Base-by-base conservation (phyloP, 2,888 invertebrate genomes). In the Pomacea canaliculata region DNA sequence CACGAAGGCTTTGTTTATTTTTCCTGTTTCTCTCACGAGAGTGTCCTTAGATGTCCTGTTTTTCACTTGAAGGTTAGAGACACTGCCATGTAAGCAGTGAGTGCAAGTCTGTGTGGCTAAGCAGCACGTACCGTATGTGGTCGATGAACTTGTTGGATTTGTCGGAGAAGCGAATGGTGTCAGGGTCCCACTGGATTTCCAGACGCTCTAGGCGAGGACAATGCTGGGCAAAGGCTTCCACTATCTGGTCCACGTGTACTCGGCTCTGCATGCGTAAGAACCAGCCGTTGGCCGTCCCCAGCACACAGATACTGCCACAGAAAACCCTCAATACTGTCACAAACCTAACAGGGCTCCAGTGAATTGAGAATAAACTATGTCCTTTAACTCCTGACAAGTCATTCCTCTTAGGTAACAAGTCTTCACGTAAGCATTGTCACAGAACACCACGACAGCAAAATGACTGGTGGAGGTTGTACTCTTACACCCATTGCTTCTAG, bases 141-240 rank as follows among this genome's bases (percentile, higher is more conserved):
- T 99, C 99, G 83, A 99, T 98, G 67, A 99, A 99, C 91, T 99
- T 99, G 91, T 98, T 98, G 89, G 98, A 98, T 92, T 99, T 99
- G 91, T 99, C 99, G 63, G 98, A 99, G 92, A 98, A 99, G 73
- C 99, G 93, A 62, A 99, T 93, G 88, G 99, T 99, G 87, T 98
- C 98, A 0, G 99, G 98, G 91, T 99, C 99, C 99, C 99, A 99
- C 85, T 96, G 94, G 49, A 99, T 92, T 91, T 99, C 99, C 76
- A 99, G 91, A 0, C 99, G 93, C 91, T 98, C 97, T 86, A 99
- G 91, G 85, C 94, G 94, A 0, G 94, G 94, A 87, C 98, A 98
- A 91, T 95, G 96, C 87, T 96, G 96, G 0, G 99, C 97, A 81
- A 99, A 97, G 71, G 96, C 96, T 89, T 99, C 99, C 94, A 99